Evolutionary conservation across 2,888 invertebrate species (phyloP).

Genomic region (Cosmorhoe ocellata): DNA sequence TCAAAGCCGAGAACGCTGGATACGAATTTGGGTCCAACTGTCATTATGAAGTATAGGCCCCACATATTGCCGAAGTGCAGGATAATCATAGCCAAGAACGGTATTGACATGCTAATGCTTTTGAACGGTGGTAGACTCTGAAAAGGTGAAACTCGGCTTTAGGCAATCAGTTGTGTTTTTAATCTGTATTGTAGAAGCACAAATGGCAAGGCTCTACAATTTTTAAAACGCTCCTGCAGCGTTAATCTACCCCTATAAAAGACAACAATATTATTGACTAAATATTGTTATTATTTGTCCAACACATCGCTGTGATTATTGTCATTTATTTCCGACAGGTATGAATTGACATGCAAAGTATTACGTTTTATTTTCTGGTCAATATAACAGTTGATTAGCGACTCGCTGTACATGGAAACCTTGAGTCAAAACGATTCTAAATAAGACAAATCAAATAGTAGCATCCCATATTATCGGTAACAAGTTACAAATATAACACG

Average conservation of each 20-base stretch:
- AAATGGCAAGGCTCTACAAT: too few relatives aligned
- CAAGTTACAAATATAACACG: slow-evolving; percentile 38
- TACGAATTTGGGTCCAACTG: slow-evolving; percentile 89
- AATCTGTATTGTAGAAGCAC: too few relatives aligned
- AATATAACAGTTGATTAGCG: slow-evolving; percentile 21
- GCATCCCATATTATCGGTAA: slow-evolving; percentile 22
- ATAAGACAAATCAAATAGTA: slow-evolving; percentile 26
- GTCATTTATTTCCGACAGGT: not conserved
- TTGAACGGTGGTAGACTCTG: slow-evolving; percentile 86
- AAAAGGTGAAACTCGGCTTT: slow-evolving; percentile 40
- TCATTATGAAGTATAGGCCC: slow-evolving; percentile 89
- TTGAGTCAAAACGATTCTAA: slow-evolving; percentile 12
- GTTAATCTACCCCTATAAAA: too few relatives aligned
- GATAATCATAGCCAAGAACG: slow-evolving; percentile 85
- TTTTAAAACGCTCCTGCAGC: too few relatives aligned
- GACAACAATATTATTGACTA: too few relatives aligned
- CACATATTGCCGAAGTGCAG: slow-evolving; percentile 90
- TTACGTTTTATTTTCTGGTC: not conserved
- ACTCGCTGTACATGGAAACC: slow-evolving; percentile 19
- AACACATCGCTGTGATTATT: too few relatives aligned
- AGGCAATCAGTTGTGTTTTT: too few relatives aligned
- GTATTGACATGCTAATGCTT: slow-evolving; percentile 84
- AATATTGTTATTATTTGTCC: too few relatives aligned
- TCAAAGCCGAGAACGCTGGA: slow-evolving; percentile 88
- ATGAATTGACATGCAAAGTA: not conserved